Evolutionary conservation across 92 coral and sea anemone species (phyloP), one percentile per base, ranked within the genome.

Genomic region (Palythoa heliodiscus): DNA sequence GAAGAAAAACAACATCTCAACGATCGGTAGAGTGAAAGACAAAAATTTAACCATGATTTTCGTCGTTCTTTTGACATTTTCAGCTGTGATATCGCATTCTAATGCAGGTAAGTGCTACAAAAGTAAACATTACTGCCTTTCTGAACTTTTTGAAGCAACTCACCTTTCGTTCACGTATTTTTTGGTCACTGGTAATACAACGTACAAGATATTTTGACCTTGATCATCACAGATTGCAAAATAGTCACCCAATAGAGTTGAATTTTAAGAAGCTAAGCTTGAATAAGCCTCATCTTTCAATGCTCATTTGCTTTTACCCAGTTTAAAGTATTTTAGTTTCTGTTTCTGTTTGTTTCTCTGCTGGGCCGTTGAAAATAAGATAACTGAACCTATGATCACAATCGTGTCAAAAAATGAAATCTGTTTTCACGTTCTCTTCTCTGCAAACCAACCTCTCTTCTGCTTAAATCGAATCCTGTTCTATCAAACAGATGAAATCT

Each of bases 71-170:
- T 25, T 80, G 24, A 52, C 74, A 29, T 52, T 68, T 39, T 19
- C 63, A 80, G 60, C 75, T 53, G 37, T 80, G 5, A 63, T 80
- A 19, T 22, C 57, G 17, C 66, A 50, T 67, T 80, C 61, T 11
- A 48, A 64, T 52, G 84, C 84, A 80, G 84, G 84, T 80, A 48
- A 64, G 84, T 47, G 35, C 13, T 47, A 80, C 16, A 47, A 24
- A 40, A 5, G 50, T 17, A 11, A 40, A 48, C 8, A 53, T 50
- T 47, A 7, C 19, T 37, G 37, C 8, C 22, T 24, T 19, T 2
- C 0, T 16, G 38, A 74, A 52, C 60, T 29, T 24, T 35, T 17
- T 54, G 24, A 39, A 57, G 16, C 14, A 23, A 17, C n/a, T 50
- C 58, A 66, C 72, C 7, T 39, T 57, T 10, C 63, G 29, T 55